Evolutionary conservation across 2,888 invertebrate genomes (phyloP).

Genomic region (Smittia sp.): DNA sequence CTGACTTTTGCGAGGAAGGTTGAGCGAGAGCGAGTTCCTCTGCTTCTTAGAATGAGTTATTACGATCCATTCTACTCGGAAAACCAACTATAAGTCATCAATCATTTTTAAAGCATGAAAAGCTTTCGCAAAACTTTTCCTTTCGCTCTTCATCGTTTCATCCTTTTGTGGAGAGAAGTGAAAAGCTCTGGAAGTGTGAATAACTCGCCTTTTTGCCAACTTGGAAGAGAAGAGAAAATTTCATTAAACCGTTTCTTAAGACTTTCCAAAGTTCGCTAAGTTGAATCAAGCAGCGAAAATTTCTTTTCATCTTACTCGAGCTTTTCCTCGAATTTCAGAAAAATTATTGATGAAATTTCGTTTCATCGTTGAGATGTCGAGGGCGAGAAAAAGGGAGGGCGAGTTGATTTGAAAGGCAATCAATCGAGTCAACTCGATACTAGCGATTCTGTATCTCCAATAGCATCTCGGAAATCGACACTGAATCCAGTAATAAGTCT

Average conservation of each 20-base stretch:
- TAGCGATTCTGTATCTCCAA: too few relatives aligned
- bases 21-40: neutral
- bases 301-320: neutral
- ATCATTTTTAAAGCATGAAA: constrained; percentile 13
- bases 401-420: too few relatives aligned
- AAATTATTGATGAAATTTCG: constrained; percentile 32
- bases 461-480: neutral
- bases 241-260: constrained; percentile 3
- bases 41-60: constrained; percentile 3
- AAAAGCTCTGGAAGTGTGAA: constrained; percentile 7
- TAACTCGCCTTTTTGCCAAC: neutral
- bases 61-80: constrained; percentile 10
- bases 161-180: neutral
- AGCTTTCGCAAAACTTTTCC: constrained; percentile 16
- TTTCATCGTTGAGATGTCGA: neutral
- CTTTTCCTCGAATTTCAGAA: neutral
- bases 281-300: neutral
- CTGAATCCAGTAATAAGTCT: constrained; percentile 8
- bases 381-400: too few relatives aligned
- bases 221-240: neutral
- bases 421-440: too few relatives aligned
- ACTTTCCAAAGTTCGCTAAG: neutral
- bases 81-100: constrained; percentile 27
- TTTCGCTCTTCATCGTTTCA: neutral
- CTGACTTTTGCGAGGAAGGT: neutral